Conservation (phyloP, 2,888 invertebrate genomes). For the Elegia similella region DNA sequence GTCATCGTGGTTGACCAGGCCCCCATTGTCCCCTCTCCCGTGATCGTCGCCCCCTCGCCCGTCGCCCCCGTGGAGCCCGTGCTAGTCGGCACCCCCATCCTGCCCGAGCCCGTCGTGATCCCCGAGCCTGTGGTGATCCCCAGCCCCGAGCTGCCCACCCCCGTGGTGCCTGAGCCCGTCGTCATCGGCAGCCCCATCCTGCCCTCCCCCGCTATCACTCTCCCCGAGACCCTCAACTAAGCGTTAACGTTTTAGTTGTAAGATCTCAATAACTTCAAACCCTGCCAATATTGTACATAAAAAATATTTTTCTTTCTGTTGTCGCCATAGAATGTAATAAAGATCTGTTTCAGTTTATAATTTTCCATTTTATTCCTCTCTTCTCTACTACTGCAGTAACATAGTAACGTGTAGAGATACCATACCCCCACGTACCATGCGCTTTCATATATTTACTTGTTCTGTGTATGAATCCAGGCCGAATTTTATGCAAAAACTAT, state of each 20-base stretch:
- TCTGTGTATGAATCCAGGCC: too few species aligned
- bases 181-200: conserved; percentile 5
- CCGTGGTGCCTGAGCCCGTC: conserved; percentile 8
- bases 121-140: conserved; percentile 11
- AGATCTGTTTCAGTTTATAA: background rate
- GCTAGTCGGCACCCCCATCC: background rate
- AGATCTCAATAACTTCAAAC: background rate
- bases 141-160: conserved; percentile 5
- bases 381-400: too few species aligned
- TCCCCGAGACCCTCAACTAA: conserved; percentile 25
- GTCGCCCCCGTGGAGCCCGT: conserved; percentile 12
- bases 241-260: background rate
- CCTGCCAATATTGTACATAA: background rate
- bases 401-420: too few species aligned
- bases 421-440: too few species aligned
- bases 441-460: too few species aligned
- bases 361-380: background rate
- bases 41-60: background rate
- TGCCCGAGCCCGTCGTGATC: conserved; percentile 3
- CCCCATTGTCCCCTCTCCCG: background rate
- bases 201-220: conserved; percentile 12
- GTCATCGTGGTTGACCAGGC: conserved; percentile 13
- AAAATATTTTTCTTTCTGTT: conserved; percentile 5
- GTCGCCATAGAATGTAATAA: conserved; percentile 9
- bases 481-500: too few species aligned